Conservation (phyloP, 2,113 vertebrate species). For the Theristicus caerulescens region DNA sequence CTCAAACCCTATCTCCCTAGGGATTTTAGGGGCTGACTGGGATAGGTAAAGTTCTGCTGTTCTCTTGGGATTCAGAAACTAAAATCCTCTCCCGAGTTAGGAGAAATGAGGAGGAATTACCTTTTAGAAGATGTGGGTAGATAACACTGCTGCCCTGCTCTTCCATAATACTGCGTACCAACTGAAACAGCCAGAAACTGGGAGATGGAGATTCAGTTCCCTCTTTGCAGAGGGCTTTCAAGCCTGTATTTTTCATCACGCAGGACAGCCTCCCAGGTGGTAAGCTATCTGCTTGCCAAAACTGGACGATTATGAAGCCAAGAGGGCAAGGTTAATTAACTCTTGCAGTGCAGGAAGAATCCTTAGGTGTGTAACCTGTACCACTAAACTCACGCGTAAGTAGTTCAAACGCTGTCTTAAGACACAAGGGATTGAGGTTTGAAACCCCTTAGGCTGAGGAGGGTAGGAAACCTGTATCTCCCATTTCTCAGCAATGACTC, state of each 20-base stretch:
- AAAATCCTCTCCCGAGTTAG: background rate
- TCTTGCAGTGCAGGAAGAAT: background rate
- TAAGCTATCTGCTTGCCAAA: background rate
- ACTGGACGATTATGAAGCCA: background rate
- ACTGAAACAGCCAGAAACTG: background rate
- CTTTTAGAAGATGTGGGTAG: background rate
- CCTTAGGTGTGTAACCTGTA: background rate
- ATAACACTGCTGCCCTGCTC: background rate
- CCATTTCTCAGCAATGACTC: background rate
- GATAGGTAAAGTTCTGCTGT: background rate
- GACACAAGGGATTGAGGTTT: background rate
- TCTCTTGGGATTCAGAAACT: background rate
- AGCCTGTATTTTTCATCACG: background rate
- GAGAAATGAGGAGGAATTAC: background rate
- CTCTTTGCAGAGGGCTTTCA: background rate
- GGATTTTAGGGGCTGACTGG: background rate
- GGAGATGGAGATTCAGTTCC: background rate
- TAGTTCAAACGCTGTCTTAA: background rate
- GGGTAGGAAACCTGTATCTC: background rate
- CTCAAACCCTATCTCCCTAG: background rate
- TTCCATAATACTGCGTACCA: background rate
- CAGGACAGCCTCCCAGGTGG: background rate
- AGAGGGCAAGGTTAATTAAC: background rate
- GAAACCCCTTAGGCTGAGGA: background rate
- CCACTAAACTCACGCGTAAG: fast-evolving